Percentiles rank a stretch among this genome's conserved stretches.
Conservation (phyloP, 2,888 invertebrate genomes). For the Acanthoscelides obtectus region DNA sequence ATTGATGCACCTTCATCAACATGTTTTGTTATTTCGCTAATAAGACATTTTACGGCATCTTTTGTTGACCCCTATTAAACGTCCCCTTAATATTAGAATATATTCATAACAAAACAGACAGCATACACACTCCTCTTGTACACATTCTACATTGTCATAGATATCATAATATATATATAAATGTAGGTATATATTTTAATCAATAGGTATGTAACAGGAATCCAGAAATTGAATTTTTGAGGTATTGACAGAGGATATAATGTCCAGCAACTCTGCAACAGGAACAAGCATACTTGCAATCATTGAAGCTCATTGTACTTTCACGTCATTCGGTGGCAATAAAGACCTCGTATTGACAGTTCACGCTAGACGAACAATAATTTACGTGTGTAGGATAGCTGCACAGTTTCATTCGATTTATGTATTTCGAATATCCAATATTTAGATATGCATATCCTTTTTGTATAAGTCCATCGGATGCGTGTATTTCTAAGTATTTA, state of each 20-base stretch:
- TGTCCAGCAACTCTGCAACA: background rate
- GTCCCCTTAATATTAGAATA: no score
- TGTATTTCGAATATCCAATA: conserved; percentile 13
- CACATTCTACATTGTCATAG: background rate
- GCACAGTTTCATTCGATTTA: conserved; percentile 15
- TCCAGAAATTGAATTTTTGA: background rate
- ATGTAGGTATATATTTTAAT: background rate
- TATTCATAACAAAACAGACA: background rate
- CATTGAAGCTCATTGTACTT: background rate
- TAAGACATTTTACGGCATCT: no score
- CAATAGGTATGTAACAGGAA: background rate
- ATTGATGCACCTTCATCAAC: no score
- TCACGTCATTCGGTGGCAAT: background rate
- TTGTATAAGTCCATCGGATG: conserved; percentile 28
- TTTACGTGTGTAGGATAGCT: conserved; percentile 5
- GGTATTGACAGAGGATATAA: background rate
- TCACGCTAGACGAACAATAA: conserved; percentile 9
- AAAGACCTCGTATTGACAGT: conserved; percentile 1
- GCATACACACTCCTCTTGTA: background rate
- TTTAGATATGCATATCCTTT: conserved; percentile 29
- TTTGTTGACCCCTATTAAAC: no score
- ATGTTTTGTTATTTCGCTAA: no score
- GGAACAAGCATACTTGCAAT: background rate
- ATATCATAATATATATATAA: no score
- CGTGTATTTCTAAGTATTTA: conserved; percentile 36